Conservation (phyloP, 2,888 invertebrate genomes). For the Watsonalla binaria region DNA sequence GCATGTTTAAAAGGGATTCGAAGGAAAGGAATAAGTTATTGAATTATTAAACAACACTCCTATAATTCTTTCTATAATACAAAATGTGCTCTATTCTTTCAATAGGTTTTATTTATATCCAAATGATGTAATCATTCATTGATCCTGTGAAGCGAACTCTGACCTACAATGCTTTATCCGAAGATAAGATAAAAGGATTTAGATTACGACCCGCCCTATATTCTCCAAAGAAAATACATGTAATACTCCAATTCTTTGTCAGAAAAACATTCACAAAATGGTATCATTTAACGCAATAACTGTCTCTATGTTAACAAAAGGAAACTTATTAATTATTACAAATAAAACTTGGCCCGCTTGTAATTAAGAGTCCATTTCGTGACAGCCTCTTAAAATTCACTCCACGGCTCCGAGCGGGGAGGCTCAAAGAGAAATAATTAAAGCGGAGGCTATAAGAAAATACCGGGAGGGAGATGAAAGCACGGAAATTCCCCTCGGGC, state of each 20-base stretch:
- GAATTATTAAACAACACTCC: too few species aligned
- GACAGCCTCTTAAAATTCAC: constrained; percentile 74
- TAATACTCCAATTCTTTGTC: neutral
- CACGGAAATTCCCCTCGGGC: constrained; percentile 53
- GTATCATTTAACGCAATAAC: constrained; percentile 22
- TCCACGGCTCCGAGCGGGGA: constrained; percentile 45
- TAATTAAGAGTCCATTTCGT: constrained; percentile 75
- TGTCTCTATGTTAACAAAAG: constrained; percentile 26
- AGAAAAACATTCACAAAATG: neutral
- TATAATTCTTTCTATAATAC: too few species aligned
- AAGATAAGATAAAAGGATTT: neutral
- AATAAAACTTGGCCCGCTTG: constrained; percentile 58
- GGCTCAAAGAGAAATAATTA: constrained; percentile 75
- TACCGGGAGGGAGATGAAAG: constrained; percentile 68
- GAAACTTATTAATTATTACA: constrained; percentile 68
- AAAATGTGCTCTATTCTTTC: too few species aligned
- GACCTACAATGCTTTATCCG: too few species aligned
- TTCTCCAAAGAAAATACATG: neutral
- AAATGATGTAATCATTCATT: too few species aligned
- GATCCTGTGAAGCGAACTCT: too few species aligned
- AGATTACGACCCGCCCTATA: neutral
- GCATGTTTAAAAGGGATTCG: too few species aligned
- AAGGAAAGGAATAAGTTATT: too few species aligned
- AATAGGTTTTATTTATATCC: too few species aligned
- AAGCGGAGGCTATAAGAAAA: constrained; percentile 69